Evolutionary conservation across 1,140 invertebrate species (phyloP), one percentile per base, ranked within the genome.

Genomic region (Chrysomallon squamiferum): DNA sequence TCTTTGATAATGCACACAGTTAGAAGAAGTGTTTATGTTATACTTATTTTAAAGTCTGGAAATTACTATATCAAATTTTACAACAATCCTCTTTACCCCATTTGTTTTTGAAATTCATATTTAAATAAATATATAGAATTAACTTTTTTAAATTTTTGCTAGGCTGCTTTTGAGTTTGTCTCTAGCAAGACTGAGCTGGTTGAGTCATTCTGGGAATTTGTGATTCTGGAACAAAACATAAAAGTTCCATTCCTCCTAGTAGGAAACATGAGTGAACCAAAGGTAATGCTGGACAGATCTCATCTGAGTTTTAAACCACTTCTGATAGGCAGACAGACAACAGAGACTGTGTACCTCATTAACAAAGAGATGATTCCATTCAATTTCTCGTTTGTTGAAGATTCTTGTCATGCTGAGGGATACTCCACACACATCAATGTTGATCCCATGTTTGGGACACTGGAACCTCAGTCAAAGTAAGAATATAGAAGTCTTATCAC

Each of bases 171-270:
- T 79, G 82, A 85, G 62, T 86, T 82, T 68, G 68, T 61, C 3
- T 78, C 85, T 9, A 67, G 58, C 57, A 61, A 76, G 64, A 68
- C 83, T 27, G 83, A 78, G 45, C 61, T 82, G 7, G 72, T 78
- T 6, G 85, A 86, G 66, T 85, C 79, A 0, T 85, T 85, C 75
- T 86, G 85, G 85, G 68, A 63, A 38, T 86, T 86, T 71, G 58
- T 59, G 18, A 85, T 86, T 30, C 83, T 84, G 9, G 75, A 79
- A 22, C 77, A 82, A 59, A 76, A 81, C 64, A 83, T 86, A 62
- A 70, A 65, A 6, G 69, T 85, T n/a, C 84, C 84, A 18, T 86
- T 86, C 74, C 59, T 86, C n/a, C 50, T 86, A 49, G 85, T 85
- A 11, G 85, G 84, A 27, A 66, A 82, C 56, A 75, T 79, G 0